Evolutionary conservation across 2,888 invertebrate genomes (phyloP).

Genomic region (Euproctis similis): DNA sequence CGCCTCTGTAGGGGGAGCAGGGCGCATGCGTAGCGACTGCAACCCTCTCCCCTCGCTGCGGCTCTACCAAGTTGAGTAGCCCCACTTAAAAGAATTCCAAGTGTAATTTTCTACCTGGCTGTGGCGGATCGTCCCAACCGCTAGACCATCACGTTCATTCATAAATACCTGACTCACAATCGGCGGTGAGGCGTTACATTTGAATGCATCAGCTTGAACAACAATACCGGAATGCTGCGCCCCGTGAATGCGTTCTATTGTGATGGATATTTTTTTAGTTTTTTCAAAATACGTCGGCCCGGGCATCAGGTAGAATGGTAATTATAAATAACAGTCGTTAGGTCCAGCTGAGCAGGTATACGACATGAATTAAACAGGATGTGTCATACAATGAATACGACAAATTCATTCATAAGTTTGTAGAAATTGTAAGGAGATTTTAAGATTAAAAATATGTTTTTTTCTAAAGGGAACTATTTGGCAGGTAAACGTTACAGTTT

Average conservation of each 20-base stretch:
- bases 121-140: slow-evolving; percentile 54
- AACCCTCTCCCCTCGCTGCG: slow-evolving; percentile 72
- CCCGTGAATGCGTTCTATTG: slow-evolving; percentile 51
- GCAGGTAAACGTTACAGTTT: too few species aligned
- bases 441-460: slow-evolving; percentile 6
- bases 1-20: slow-evolving; percentile 54
- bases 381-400: slow-evolving; percentile 41
- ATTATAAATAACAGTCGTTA: slow-evolving; percentile 52
- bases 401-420: slow-evolving; percentile 29
- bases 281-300: slow-evolving; percentile 49
- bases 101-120: slow-evolving; percentile 73
- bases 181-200: slow-evolving; percentile 37
- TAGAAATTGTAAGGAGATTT: slow-evolving; percentile 17
- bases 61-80: slow-evolving; percentile 64
- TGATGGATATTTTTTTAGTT: slow-evolving; percentile 58
- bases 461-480: background rate
- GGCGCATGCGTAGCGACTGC: slow-evolving; percentile 66
- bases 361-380: slow-evolving; percentile 60
- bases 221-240: slow-evolving; percentile 40
- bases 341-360: slow-evolving; percentile 39
- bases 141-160: slow-evolving; percentile 71
- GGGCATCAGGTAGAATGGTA: slow-evolving; percentile 61
- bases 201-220: slow-evolving; percentile 42
- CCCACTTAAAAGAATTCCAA: slow-evolving; percentile 71
- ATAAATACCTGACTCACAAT: slow-evolving; percentile 65